Evolutionary conservation across 2,888 invertebrate genomes (phyloP), one percentile per base, ranked within the genome.

Genomic region (Mythimna impura): DNA sequence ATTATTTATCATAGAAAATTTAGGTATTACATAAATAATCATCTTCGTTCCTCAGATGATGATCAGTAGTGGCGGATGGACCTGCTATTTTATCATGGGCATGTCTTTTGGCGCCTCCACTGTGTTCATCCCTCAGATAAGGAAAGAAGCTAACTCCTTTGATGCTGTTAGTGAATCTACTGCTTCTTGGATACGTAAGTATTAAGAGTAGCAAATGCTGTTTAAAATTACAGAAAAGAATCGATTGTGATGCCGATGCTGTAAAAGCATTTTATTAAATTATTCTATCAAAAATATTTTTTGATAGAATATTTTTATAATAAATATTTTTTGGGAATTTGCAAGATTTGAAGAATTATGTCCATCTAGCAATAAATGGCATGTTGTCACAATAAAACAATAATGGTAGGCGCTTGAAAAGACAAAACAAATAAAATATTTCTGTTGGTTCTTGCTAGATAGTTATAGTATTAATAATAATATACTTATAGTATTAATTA

Each of bases 161-260:
- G 78, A 81, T n/a, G 78, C 73, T 0, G 64, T 89, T 9, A 85
- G 76, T 66, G 87, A 89, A 47, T 87, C 89, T 3, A 82, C 83
- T 71, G 86, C 85, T 0, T 90, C 90, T 10, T 91, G 90, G 90
- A 73, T 91, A 60, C 85, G 91, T 91, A 80, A 85, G 88, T 82
- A 10, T n/a, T n/a, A 20, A 52, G 8, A 52, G 9, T n/a, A 52
- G n/a, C 1, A 7, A 1, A 47, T 17, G 17, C 0, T 47, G 47
- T 1, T 7, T 2, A 20, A 52, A 52, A 52, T n/a, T n/a, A n/a
- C 9, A n/a, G 1, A 50, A n/a, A 50, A 50, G 8, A 20, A 52
- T 7, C 0, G 8, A n/a, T 17, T 20, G 47, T 47, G 7, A 17
- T 6, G 20, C 17, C 43, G 30, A 30, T 30, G 3, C 30, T 3